A percentile compares a stretch with the other conserved stretches of the same genome.
phyloP scores from a whole-genome alignment of 2,113 vertebrate species.

The Melanocharis versteri region DNA sequence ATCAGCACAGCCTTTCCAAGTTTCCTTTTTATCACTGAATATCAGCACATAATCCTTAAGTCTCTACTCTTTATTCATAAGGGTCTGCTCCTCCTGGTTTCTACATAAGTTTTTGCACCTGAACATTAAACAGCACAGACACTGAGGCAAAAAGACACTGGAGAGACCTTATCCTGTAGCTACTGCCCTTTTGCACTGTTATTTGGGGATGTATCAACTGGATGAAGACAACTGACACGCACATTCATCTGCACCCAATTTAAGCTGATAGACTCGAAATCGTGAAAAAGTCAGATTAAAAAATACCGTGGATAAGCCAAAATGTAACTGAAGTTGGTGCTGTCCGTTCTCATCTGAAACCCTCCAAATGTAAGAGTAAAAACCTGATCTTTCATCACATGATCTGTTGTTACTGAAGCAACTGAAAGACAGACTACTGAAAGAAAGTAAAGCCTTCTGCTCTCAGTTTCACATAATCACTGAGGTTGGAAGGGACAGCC shows the following conservation, averaged over 20 bases:
- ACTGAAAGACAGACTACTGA: background rate
- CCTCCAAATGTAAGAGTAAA: background rate
- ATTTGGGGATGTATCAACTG: background rate
- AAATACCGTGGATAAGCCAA: background rate
- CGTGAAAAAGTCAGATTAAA: background rate
- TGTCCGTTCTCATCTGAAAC: background rate
- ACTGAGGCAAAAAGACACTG: background rate
- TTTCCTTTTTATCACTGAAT: background rate
- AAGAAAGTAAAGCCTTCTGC: background rate
- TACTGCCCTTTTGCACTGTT: background rate
- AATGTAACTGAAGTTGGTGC: background rate
- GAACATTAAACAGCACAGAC: background rate
- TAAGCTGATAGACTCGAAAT: background rate
- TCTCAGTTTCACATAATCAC: background rate
- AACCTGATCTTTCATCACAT: background rate
- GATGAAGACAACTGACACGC: background rate
- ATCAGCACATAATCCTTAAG: background rate
- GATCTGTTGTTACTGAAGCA: background rate
- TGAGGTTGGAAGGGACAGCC: background rate
- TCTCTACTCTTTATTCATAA: background rate
- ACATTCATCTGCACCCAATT: background rate
- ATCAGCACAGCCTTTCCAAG: background rate
- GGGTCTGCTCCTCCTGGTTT: background rate
- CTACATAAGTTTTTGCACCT: background rate
- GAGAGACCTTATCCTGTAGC: background rate